A percentile compares a stretch with the other conserved stretches of the same genome.
These are phyloP conservation scores for Panagrolaimus sp. DNA, from an alignment of 1,140 invertebrate species.

Conservation along the genomic window DNA sequence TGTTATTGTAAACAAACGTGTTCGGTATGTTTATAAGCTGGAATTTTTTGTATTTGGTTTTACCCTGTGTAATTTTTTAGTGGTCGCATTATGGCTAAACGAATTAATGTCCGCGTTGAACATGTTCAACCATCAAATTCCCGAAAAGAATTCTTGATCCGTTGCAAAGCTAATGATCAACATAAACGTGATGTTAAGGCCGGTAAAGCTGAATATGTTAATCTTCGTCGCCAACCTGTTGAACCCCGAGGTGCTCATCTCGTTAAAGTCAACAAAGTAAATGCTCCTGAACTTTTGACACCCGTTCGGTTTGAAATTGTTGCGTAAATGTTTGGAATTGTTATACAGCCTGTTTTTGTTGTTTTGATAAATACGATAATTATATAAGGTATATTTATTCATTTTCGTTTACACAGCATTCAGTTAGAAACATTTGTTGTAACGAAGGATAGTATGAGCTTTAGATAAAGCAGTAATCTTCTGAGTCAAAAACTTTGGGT, in stretches of 20 bases:
- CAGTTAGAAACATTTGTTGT: no score
- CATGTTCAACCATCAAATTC: constrained; percentile 95
- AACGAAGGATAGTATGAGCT: no score
- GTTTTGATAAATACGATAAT: not conserved
- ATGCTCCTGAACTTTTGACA: constrained; percentile 45
- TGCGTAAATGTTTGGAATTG: constrained; percentile 67
- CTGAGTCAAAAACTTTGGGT: no score
- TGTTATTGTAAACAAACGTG: constrained; percentile 97
- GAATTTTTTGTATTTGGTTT: not conserved
- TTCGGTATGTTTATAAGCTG: constrained; percentile 65
- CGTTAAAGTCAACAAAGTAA: constrained; percentile 39
- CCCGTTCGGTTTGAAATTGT: constrained; percentile 57
- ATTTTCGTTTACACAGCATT: not conserved
- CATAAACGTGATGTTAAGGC: constrained; percentile 50
- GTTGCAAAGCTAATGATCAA: constrained; percentile 62
- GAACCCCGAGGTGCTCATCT: constrained; percentile 53
- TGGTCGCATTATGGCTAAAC: constrained; percentile 78
- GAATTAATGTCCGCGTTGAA: constrained; percentile 92
- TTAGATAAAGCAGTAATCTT: no score
- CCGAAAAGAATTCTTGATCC: constrained; percentile 84
- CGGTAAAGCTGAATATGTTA: constrained; percentile 37
- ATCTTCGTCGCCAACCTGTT: constrained; percentile 47
- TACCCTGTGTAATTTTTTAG: constrained; percentile 59
- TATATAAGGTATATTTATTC: not conserved
- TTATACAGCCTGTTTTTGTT: constrained; percentile 29